Percentiles rank a stretch among this genome's conserved stretches.
Conservation (phyloP, 1,140 invertebrate genomes). For the Sarcophaga peregrina region DNA sequence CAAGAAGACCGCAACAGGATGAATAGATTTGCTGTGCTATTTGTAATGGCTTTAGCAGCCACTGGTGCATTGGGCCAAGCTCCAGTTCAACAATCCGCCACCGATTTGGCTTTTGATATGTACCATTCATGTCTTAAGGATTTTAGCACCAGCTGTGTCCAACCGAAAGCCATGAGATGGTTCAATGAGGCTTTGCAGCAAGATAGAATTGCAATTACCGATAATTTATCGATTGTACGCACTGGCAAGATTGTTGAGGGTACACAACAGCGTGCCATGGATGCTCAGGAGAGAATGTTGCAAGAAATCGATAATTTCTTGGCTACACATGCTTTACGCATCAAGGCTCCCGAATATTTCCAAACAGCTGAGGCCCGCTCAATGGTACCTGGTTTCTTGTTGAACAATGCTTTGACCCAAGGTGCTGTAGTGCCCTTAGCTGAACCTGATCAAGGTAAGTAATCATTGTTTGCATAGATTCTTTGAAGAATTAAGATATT, state of each 20-base stretch:
- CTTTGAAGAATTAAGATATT: slow-evolving; percentile 34
- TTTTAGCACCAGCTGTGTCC: slow-evolving; percentile 76
- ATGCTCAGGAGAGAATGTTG: slow-evolving; percentile 67
- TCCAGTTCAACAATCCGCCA: slow-evolving; percentile 66
- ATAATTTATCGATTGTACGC: slow-evolving; percentile 77
- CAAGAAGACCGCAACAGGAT: slow-evolving; percentile 42
- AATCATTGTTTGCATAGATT: slow-evolving; percentile 43
- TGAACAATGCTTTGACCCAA: slow-evolving; percentile 73
- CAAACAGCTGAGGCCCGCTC: slow-evolving; percentile 69
- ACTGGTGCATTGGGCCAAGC: slow-evolving; percentile 28
- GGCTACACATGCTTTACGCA: slow-evolving; percentile 73
- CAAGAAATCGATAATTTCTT: slow-evolving; percentile 75
- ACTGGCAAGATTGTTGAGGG: slow-evolving; percentile 65
- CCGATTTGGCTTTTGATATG: slow-evolving; percentile 72
- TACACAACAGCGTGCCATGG: slow-evolving; percentile 46
- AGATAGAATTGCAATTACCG: slow-evolving; percentile 77
- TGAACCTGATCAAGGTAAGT: slow-evolving; percentile 71
- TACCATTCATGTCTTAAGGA: slow-evolving; percentile 74
- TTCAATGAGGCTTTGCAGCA: slow-evolving; percentile 74
- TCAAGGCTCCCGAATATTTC: slow-evolving; percentile 74
- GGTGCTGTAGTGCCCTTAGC: slow-evolving; percentile 76
- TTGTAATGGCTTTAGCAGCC: slow-evolving; percentile 44
- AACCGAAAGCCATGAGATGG: slow-evolving; percentile 80
- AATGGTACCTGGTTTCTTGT: slow-evolving; percentile 75
- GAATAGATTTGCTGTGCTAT: slow-evolving; percentile 41